Evolutionary conservation across 2,113 vertebrate genomes (phyloP).

Genomic region (Neogale vison): DNA sequence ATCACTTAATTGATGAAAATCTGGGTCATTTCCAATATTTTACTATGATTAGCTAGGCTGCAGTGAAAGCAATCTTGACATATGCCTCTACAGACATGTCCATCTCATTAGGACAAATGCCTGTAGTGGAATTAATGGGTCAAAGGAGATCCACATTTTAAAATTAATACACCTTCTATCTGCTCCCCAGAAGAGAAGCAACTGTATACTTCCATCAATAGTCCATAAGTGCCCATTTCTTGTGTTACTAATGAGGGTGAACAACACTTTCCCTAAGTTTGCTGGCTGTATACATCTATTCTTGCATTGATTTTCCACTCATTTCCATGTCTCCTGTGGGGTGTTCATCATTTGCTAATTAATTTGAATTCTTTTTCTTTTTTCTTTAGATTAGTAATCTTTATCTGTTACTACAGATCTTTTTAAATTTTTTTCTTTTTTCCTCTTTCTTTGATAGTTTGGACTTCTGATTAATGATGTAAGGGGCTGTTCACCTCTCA

Average conservation of each 20-base stretch:
- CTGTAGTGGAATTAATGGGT: background rate
- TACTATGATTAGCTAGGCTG: background rate
- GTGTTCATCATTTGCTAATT: background rate
- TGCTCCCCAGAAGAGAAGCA: background rate
- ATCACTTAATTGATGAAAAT: background rate
- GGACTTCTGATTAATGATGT: background rate
- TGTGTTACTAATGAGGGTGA: background rate
- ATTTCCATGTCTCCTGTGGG: background rate
- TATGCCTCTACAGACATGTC: background rate
- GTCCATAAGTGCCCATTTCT: background rate
- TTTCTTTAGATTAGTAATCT: background rate
- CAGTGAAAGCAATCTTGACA: background rate
- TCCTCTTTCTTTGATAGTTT: slow-evolving; percentile 1
- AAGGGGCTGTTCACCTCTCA: background rate
- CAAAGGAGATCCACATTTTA: background rate
- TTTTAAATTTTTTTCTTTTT: slow-evolving; percentile 13
- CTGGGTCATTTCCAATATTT: background rate
- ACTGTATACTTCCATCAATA: background rate
- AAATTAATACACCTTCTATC: background rate
- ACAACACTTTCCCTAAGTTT: background rate
- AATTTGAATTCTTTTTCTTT: background rate
- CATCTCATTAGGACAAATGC: background rate
- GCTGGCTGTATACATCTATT: background rate
- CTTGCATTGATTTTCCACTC: background rate
- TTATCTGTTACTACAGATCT: background rate